These are phyloP conservation scores for Xanthorhoe spadicearia DNA, from an alignment of 2,888 invertebrate genomes.

Conservation along the genomic window DNA sequence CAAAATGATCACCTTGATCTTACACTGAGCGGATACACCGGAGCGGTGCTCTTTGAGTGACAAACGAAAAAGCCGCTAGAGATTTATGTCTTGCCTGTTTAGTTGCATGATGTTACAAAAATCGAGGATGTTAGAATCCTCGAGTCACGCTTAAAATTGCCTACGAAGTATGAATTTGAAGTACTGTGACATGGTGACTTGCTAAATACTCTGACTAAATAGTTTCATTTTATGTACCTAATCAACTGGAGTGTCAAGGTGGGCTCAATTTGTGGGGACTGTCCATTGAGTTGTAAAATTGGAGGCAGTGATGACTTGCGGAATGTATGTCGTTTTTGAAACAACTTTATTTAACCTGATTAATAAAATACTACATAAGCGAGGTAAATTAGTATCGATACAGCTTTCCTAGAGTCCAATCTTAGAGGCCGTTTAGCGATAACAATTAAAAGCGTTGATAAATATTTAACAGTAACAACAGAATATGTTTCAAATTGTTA, in stretches of 20 bases:
- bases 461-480: too few species aligned
- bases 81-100: conserved; percentile 6
- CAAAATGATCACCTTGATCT: neutral
- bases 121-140: neutral
- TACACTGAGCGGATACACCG: neutral
- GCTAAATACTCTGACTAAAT: conserved; percentile 15
- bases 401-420: neutral
- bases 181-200: conserved; percentile 20
- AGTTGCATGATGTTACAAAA: conserved; percentile 12
- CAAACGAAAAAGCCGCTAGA: neutral
- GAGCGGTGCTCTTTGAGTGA: neutral
- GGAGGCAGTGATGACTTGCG: conserved; percentile 10
- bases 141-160: conserved; percentile 14
- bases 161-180: conserved; percentile 15
- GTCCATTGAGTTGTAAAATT: conserved; percentile 11
- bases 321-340: neutral
- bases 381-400: neutral
- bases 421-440: too few species aligned
- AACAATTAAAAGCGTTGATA: too few species aligned
- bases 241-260: conserved; percentile 15
- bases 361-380: neutral
- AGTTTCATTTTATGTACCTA: conserved; percentile 16
- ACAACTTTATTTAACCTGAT: neutral
- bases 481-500: too few species aligned
- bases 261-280: conserved; percentile 6